Conservation (phyloP, 2,797 vertebrate species). For the Oceanodroma leucorhoa region DNA sequence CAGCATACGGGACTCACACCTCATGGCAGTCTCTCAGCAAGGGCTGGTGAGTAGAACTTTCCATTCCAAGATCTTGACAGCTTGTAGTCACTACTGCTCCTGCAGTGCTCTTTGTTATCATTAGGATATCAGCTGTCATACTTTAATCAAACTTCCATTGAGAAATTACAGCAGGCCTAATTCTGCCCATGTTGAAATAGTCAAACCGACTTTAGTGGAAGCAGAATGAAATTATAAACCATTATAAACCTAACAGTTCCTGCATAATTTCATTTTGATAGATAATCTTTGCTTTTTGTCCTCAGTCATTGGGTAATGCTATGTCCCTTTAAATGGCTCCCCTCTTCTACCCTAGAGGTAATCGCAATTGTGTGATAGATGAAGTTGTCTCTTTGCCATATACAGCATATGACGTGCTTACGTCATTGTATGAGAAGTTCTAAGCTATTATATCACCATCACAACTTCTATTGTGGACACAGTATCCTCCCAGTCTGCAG, state of each 20-base stretch:
- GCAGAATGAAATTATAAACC: background rate
- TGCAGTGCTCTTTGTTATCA: background rate
- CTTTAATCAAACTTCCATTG: background rate
- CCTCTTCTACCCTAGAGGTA: background rate
- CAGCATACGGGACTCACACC: fast-evolving
- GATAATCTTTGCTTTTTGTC: background rate
- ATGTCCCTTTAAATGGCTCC: background rate
- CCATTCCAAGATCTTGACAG: background rate
- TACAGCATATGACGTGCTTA: background rate
- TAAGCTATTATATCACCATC: background rate
- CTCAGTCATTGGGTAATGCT: background rate
- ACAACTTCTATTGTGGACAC: background rate
- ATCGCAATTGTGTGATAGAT: background rate
- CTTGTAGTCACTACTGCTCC: background rate
- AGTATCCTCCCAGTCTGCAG: background rate
- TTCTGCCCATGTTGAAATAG: background rate
- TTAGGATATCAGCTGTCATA: background rate
- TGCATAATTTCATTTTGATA: background rate
- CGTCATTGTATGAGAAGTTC: background rate
- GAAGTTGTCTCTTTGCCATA: background rate
- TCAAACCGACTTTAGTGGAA: background rate
- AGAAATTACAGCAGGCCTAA: background rate
- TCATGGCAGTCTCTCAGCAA: background rate
- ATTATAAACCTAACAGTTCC: background rate
- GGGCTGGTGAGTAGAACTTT: background rate